Conservation (phyloP, 2,888 invertebrate species). For the Galerucella calmariensis region DNA sequence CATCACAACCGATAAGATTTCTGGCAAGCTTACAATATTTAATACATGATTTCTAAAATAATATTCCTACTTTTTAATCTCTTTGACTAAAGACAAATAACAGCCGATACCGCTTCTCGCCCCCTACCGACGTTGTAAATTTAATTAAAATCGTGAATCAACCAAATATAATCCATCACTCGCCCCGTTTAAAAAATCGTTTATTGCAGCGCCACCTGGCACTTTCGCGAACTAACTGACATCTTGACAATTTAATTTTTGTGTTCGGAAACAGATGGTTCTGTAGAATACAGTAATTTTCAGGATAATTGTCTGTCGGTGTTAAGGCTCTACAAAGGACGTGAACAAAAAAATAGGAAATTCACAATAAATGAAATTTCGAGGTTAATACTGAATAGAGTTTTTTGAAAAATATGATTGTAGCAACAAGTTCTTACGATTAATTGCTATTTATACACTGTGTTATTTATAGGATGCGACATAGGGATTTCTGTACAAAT, state of each 20-base stretch:
- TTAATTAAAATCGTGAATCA: conserved; percentile 29
- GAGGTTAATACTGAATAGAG: too few species aligned
- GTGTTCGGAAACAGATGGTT: conserved; percentile 27
- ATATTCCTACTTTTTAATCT: background rate
- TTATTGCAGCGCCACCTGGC: conserved; percentile 13
- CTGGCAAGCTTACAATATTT: background rate
- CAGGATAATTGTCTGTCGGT: conserved; percentile 4
- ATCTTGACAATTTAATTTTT: conserved; percentile 35
- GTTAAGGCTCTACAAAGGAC: background rate
- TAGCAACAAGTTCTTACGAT: too few species aligned
- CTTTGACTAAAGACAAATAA: conserved; percentile 11
- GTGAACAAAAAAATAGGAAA: background rate
- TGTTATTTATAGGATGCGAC: too few species aligned
- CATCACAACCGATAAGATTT: too few species aligned
- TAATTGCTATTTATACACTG: too few species aligned
- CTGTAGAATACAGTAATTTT: conserved; percentile 25
- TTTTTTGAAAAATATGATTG: too few species aligned
- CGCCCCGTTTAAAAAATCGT: conserved; percentile 16
- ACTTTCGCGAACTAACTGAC: conserved; percentile 9
- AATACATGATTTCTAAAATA: background rate
- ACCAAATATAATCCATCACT: conserved; percentile 32
- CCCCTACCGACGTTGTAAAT: conserved; percentile 15
- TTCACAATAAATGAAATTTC: background rate
- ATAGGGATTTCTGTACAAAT: too few species aligned
- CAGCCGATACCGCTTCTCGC: background rate